Evolutionary conservation across 2,113 vertebrate genomes (phyloP).

Genomic region (Campylomormyrus tamandua): DNA sequence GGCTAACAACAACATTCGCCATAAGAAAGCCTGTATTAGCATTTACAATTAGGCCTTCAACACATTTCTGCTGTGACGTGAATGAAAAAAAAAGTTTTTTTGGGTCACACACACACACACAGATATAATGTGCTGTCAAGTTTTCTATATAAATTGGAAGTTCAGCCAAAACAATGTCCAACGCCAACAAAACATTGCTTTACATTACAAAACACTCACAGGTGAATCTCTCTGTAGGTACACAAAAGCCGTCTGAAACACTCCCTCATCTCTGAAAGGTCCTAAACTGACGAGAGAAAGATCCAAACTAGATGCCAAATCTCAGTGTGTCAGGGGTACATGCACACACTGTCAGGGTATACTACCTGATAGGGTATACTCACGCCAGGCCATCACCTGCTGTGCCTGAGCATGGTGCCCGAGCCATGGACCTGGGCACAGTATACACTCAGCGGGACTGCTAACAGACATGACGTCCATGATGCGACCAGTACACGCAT

Average conservation of each 20-base stretch:
- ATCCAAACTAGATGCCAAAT: not conserved
- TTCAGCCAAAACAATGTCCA: not conserved
- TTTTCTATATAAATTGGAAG: not conserved
- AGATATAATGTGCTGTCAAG: not conserved
- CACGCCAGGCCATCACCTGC: not conserved
- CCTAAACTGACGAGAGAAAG: not conserved
- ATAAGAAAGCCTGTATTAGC: slow-evolving; percentile 49
- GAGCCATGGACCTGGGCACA: too few relatives aligned
- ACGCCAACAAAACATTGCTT: not conserved
- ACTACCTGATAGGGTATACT: not conserved
- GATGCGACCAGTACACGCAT: not conserved
- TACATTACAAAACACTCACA: not conserved
- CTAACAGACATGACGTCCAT: not conserved
- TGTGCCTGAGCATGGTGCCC: not conserved
- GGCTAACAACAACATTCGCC: slow-evolving; percentile 54
- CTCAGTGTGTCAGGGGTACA: not conserved
- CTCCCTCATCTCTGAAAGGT: not conserved
- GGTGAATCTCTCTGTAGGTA: not conserved
- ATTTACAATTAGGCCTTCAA: slow-evolving; percentile 6
- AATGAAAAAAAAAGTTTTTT: not conserved
- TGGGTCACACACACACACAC: not conserved
- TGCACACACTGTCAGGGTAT: not conserved
- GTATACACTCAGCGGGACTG: not conserved
- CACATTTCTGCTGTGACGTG: not conserved
- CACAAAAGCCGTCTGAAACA: not conserved